Evolutionary conservation across 1,140 invertebrate species (phyloP).

Genomic region (Drosophila pseudoananassae): DNA sequence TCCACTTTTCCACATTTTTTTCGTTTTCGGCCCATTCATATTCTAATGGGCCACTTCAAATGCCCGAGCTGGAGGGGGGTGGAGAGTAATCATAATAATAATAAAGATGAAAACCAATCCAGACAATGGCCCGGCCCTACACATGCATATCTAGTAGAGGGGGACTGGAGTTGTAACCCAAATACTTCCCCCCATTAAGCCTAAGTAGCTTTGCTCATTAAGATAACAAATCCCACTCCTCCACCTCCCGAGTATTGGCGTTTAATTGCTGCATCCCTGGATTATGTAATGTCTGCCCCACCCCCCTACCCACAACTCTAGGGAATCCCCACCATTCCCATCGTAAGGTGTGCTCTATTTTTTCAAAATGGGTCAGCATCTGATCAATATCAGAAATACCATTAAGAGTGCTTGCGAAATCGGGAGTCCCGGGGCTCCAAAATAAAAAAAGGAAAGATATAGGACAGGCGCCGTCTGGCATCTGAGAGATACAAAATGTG

Average conservation of each 20-base stretch:
- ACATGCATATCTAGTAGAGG: neutral
- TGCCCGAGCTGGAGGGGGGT: conserved; percentile 36
- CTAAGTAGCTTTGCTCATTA: conserved; percentile 72
- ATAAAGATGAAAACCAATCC: conserved; percentile 36
- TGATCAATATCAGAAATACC: conserved; percentile 63
- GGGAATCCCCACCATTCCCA: neutral
- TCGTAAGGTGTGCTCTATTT: conserved; percentile 57
- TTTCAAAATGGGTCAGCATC: conserved; percentile 52
- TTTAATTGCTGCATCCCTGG: conserved; percentile 10
- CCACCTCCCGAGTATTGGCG: too few relatives aligned
- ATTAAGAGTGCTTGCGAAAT: conserved; percentile 59
- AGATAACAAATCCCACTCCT: conserved; percentile 28
- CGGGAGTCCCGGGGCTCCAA: conserved; percentile 1
- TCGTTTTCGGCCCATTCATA: conserved; percentile 55
- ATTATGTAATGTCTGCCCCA: conserved; percentile 57
- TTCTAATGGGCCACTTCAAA: conserved; percentile 72
- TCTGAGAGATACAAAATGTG: conserved; percentile 4
- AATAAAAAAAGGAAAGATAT: conserved; percentile 4
- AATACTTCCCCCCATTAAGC: conserved; percentile 68
- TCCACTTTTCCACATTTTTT: neutral
- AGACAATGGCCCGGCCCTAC: conserved; percentile 23
- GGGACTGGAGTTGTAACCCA: conserved; percentile 41
- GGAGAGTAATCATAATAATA: neutral
- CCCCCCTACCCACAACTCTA: neutral
- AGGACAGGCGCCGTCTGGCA: conserved; percentile 32